Evolutionary conservation across 2,888 invertebrate species (phyloP).

Genomic region (Zonitis immaculata): DNA sequence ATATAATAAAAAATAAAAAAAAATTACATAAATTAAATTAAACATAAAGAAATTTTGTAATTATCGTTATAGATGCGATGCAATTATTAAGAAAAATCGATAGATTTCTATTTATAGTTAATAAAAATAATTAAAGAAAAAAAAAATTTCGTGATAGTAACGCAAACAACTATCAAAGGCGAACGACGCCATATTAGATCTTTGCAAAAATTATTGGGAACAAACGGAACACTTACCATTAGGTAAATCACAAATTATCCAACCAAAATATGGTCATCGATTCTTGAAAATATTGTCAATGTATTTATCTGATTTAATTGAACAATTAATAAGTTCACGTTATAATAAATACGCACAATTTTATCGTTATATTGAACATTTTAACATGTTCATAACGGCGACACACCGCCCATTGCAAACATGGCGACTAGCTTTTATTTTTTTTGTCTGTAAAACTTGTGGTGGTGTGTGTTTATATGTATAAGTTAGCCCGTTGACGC

Average conservation of each 20-base stretch:
- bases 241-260: constrained; percentile 62
- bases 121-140: background rate
- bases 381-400: constrained; percentile 47
- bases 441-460: constrained; percentile 18
- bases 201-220: constrained; percentile 42
- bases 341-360: constrained; percentile 50
- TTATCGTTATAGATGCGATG: no score
- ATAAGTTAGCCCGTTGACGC: no score
- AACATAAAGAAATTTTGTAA: background rate
- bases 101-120: background rate
- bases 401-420: constrained; percentile 50
- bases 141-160: no score
- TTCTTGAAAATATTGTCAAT: constrained; percentile 48
- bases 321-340: constrained; percentile 55
- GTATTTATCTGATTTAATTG: constrained; percentile 47
- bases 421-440: constrained; percentile 51
- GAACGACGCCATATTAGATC: constrained; percentile 51
- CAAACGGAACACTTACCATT: constrained; percentile 54
- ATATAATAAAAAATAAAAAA: no score
- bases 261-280: constrained; percentile 56
- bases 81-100: background rate
- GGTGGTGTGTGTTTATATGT: constrained; percentile 21
- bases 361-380: constrained; percentile 52
- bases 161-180: constrained; percentile 32
- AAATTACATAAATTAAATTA: background rate